phyloP scores from a whole-genome alignment of 2,888 invertebrate genomes.

The Volucella inanis region DNA sequence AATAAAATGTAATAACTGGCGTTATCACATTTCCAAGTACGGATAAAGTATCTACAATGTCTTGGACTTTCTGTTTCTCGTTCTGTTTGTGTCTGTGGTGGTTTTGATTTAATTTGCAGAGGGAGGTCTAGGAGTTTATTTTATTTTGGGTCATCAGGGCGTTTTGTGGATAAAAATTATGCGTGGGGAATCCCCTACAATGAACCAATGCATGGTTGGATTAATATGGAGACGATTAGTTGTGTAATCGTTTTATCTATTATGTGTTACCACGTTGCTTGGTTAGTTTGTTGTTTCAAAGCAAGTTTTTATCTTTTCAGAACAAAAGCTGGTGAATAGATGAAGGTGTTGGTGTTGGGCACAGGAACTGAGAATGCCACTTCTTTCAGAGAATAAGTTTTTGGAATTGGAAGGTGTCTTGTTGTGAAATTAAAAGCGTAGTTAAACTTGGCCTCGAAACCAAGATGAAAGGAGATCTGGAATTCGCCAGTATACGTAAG shows the following conservation, averaged over 20 bases:
- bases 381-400: no score
- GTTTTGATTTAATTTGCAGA: conserved; percentile 11
- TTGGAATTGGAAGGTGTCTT: no score
- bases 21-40: conserved; percentile 58
- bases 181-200: conserved; percentile 14
- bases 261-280: conserved; percentile 25
- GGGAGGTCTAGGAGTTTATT: conserved; percentile 28
- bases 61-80: no score
- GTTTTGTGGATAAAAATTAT: conserved; percentile 50
- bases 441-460: no score
- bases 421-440: no score
- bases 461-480: no score
- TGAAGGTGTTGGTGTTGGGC: not conserved
- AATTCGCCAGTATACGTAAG: no score
- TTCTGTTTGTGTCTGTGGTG: not conserved
- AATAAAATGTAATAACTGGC: conserved; percentile 74
- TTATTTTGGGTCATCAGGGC: conserved; percentile 57
- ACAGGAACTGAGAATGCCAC: not conserved
- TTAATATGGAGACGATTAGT: conserved; percentile 57
- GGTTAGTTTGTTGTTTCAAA: conserved; percentile 29
- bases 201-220: conserved; percentile 32
- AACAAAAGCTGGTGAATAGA: not conserved
- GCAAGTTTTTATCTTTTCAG: conserved; percentile 2
- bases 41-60: not conserved
- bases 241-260: conserved; percentile 63